These are phyloP conservation scores for Strigamia transsilvanica DNA, from an alignment of 2,888 invertebrate species.

Conservation along the genomic window DNA sequence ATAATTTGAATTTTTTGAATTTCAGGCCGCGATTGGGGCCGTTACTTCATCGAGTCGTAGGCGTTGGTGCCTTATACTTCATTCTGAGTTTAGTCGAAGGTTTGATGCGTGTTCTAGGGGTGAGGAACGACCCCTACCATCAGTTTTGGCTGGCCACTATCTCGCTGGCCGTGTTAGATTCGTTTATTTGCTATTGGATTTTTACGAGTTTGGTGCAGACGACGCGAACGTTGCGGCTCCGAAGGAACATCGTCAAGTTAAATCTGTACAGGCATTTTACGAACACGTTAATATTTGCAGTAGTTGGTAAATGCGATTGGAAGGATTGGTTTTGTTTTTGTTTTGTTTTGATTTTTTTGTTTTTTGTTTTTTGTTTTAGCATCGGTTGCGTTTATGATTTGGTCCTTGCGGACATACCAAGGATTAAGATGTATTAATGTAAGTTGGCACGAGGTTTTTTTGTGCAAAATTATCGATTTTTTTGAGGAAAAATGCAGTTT, in stretches of 20 bases:
- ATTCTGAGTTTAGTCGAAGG: constrained; percentile 85
- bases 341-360: neutral
- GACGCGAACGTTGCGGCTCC: constrained; percentile 83
- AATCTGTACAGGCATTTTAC: constrained; percentile 85
- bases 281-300: constrained; percentile 89
- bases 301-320: constrained; percentile 68
- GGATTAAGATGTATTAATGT: constrained; percentile 79
- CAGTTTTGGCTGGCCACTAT: constrained; percentile 80
- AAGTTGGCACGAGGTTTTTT: constrained; percentile 62
- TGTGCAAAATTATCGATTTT: too few species aligned
- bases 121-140: constrained; percentile 71
- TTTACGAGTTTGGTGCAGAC: constrained; percentile 79
- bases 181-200: constrained; percentile 90
- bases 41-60: constrained; percentile 85
- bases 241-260: constrained; percentile 89
- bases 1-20: constrained; percentile 53
- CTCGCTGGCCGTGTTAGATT: constrained; percentile 83
- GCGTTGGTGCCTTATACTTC: constrained; percentile 84
- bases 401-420: constrained; percentile 83
- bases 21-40: constrained; percentile 85
- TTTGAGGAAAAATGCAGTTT: too few species aligned
- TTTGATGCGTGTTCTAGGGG: constrained; percentile 77
- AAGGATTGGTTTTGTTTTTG: neutral
- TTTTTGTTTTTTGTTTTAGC: constrained; percentile 66
- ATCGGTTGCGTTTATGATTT: constrained; percentile 91